Evolutionary conservation across 2,888 invertebrate genomes (phyloP).

Genomic region (Scaptomyza reducta): DNA sequence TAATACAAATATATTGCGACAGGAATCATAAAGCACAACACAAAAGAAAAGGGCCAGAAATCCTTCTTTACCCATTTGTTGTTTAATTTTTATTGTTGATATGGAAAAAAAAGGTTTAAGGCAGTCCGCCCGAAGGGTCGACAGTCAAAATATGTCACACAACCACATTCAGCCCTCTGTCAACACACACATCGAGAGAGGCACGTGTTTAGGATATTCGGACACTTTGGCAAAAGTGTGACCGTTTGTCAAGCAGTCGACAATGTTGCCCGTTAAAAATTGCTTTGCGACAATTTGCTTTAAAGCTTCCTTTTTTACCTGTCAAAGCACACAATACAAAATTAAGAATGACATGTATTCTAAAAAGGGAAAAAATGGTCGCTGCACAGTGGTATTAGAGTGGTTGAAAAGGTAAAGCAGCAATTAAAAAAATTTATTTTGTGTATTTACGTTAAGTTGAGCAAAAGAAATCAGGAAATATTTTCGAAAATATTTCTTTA

Average conservation of each 20-base stretch:
- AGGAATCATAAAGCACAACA: not conserved
- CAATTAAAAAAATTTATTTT: not conserved
- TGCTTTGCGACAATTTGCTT: slow-evolving; percentile 66
- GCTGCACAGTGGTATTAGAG: slow-evolving; percentile 41
- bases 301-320: slow-evolving; percentile 53
- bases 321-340: slow-evolving; percentile 35
- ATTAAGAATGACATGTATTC: slow-evolving; percentile 74
- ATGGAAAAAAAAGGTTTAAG: slow-evolving; percentile 52
- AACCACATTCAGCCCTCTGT: slow-evolving; percentile 16
- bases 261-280: slow-evolving; percentile 51
- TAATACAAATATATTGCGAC: slow-evolving; percentile 18
- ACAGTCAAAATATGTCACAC: slow-evolving; percentile 64
- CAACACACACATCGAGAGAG: slow-evolving; percentile 18
- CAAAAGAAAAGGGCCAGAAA: slow-evolving; percentile 17
- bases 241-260: slow-evolving; percentile 61
- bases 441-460: too few species aligned
- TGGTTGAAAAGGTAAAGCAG: not conserved
- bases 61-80: slow-evolving; percentile 16
- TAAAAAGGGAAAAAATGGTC: slow-evolving; percentile 26
- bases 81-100: slow-evolving; percentile 47
- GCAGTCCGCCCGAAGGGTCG: slow-evolving; percentile 27
- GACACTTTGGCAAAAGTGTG: slow-evolving; percentile 69
- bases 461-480: too few species aligned
- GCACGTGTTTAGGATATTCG: slow-evolving; percentile 55
- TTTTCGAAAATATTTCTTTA: too few species aligned